Conservation (phyloP, 2,888 invertebrate species). For the Pammene aurita region DNA sequence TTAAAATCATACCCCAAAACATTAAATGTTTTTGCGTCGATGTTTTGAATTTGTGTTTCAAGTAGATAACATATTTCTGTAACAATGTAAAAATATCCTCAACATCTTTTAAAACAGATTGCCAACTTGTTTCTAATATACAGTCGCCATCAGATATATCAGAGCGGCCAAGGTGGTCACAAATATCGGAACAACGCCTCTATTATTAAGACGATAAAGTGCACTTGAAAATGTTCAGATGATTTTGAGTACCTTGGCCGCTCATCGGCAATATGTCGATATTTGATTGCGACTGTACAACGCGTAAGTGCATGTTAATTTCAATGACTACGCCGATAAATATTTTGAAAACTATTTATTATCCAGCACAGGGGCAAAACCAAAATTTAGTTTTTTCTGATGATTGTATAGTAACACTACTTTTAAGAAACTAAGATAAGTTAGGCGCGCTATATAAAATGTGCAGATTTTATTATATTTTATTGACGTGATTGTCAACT, state of each 20-base stretch:
- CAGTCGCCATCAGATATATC: no score
- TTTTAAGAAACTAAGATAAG: slow-evolving; percentile 4
- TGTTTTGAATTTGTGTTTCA: no score
- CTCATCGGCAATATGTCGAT: no score
- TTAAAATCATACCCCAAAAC: not conserved
- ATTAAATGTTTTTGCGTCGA: not conserved
- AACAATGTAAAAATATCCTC: no score
- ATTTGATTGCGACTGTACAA: no score
- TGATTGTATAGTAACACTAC: not conserved
- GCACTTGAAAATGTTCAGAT: no score
- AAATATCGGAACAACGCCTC: no score
- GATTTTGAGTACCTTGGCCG: no score
- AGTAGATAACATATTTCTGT: no score
- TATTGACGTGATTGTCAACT: slow-evolving; percentile 25
- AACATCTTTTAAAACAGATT: not conserved
- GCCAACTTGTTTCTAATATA: not conserved
- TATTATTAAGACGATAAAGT: no score
- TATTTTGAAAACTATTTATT: not conserved
- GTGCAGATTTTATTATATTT: slow-evolving; percentile 13
- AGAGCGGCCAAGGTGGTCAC: no score
- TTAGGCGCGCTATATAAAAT: not conserved
- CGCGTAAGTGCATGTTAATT: not conserved
- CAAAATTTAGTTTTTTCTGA: not conserved
- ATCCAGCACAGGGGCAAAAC: not conserved
- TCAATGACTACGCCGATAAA: not conserved